phyloP scores from a whole-genome alignment of 2,113 vertebrate genomes.

The Lycocorax pyrrhopterus region DNA sequence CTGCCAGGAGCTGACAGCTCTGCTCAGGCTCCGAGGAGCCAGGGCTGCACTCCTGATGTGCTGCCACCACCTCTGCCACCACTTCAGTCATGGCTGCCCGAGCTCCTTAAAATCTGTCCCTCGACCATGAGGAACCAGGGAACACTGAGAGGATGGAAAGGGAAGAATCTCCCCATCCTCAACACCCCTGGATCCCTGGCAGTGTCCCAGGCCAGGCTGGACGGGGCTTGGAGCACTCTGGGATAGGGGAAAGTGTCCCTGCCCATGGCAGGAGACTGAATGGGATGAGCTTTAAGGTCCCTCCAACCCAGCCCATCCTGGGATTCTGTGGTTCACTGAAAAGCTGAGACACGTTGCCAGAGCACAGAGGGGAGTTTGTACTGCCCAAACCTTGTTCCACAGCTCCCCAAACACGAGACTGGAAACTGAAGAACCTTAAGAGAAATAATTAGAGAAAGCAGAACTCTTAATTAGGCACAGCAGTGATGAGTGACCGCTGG shows the following conservation, averaged over 20 bases:
- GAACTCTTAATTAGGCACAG: rapidly evolving
- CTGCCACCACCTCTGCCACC: background rate
- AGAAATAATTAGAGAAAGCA: background rate
- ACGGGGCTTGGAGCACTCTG: rapidly evolving
- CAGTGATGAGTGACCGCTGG: rapidly evolving
- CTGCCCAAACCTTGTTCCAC: background rate
- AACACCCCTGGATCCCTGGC: background rate
- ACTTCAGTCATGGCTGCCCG: background rate
- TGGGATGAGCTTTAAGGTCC: background rate
- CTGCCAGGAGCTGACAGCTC: background rate
- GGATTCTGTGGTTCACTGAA: background rate
- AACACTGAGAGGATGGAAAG: background rate
- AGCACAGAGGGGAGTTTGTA: background rate
- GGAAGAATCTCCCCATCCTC: background rate
- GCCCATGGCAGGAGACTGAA: background rate
- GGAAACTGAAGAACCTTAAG: rapidly evolving
- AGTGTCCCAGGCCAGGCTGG: background rate
- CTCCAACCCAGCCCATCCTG: background rate
- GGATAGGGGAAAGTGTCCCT: background rate
- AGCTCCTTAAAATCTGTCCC: rapidly evolving
- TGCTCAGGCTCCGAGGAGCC: background rate
- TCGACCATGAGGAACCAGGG: background rate
- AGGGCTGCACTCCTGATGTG: rapidly evolving
- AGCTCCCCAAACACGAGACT: rapidly evolving
- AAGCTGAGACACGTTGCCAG: rapidly evolving